These are phyloP conservation scores for Melanotaenia maccullochi DNA, from an alignment of 2,797 vertebrate genomes.

Conservation along the genomic window DNA sequence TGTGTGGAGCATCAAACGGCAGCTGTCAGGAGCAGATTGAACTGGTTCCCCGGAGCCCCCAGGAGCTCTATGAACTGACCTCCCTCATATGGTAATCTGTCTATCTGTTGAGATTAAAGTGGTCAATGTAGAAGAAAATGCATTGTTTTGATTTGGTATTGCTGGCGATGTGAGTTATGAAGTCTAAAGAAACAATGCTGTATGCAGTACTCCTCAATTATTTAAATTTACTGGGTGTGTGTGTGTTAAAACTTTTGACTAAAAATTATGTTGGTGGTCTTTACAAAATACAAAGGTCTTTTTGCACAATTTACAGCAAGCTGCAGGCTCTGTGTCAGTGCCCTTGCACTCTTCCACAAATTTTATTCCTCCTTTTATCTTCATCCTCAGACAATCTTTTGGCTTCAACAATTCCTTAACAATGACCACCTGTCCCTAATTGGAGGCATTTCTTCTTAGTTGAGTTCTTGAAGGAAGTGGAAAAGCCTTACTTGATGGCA, in stretches of 20 bases:
- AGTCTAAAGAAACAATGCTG: not conserved
- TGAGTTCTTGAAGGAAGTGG: not conserved
- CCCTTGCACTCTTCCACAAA: not conserved
- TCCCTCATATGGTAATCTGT: slow-evolving; percentile 97
- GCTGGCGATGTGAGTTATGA: not conserved
- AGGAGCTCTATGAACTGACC: slow-evolving; percentile 98
- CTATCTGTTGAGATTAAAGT: not conserved
- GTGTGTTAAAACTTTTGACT: no score
- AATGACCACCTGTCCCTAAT: not conserved
- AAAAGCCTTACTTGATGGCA: not conserved
- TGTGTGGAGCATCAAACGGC: slow-evolving; percentile 97
- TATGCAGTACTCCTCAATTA: not conserved
- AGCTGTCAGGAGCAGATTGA: slow-evolving; percentile 99
- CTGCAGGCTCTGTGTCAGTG: not conserved
- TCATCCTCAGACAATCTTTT: not conserved
- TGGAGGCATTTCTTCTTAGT: not conserved
- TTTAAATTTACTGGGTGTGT: no score
- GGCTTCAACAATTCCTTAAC: not conserved
- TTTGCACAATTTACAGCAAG: not conserved
- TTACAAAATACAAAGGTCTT: no score
- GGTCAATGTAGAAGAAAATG: not conserved
- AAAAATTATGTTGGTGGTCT: no score
- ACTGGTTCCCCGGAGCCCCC: slow-evolving; percentile 96
- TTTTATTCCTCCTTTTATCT: not conserved
- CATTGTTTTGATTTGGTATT: not conserved